Evolutionary conservation across 2,797 vertebrate genomes (phyloP).

Genomic region (Megalops cyprinoides): DNA sequence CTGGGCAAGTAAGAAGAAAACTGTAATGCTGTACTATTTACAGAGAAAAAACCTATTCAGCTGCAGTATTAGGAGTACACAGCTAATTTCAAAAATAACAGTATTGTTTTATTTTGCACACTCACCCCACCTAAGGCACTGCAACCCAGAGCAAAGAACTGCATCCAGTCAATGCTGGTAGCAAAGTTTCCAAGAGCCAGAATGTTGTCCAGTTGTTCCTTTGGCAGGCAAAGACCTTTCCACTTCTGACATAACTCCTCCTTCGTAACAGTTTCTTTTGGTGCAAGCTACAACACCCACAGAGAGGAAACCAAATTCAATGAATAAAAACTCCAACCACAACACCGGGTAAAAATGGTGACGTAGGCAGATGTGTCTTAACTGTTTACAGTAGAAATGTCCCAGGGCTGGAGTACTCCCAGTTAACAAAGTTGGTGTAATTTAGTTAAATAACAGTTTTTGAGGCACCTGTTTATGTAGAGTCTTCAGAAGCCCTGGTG

Average conservation of each 20-base stretch:
- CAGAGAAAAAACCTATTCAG: no score
- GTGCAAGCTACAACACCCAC: conserved; percentile 47
- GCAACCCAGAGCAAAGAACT: conserved; percentile 85
- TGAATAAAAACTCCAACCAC: not conserved
- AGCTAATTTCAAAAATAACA: not conserved
- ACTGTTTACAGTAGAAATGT: no score
- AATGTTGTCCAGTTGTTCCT: conserved; percentile 73
- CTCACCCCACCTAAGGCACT: conserved; percentile 82
- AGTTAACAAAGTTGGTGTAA: no score
- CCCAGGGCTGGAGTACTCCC: no score
- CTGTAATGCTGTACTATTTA: no score
- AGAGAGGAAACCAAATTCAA: not conserved
- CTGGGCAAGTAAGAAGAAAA: no score
- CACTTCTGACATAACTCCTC: conserved; percentile 78
- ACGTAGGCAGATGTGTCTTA: no score
- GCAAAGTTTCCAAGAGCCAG: conserved; percentile 73
- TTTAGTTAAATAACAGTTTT: no score
- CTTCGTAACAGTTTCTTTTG: conserved; percentile 52
- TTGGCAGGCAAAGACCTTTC: conserved; percentile 78
- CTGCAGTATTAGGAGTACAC: not conserved
- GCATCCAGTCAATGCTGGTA: conserved; percentile 77
- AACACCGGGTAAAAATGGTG: no score
- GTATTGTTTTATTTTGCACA: not conserved
- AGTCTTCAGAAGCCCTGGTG: conserved; percentile 82
- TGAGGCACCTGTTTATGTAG: conserved; percentile 84